These are phyloP conservation scores for Mactromeris polynyma DNA, from an alignment of 2,888 invertebrate genomes.

Conservation along the genomic window DNA sequence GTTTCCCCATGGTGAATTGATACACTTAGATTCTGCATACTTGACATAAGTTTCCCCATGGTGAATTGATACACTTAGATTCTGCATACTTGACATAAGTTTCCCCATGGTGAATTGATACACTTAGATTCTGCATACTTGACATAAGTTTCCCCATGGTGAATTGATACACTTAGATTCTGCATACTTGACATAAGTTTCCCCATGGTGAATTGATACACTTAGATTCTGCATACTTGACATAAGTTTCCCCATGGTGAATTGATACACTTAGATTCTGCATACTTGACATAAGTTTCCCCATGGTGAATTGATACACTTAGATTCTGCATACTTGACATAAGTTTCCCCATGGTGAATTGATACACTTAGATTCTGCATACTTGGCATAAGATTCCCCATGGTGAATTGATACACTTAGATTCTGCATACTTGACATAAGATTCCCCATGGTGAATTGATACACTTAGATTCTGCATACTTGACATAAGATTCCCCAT, in stretches of 20 bases:
- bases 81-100: not conserved
- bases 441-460: not conserved
- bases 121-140: not conserved
- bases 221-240: not conserved
- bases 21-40: not conserved
- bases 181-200: not conserved
- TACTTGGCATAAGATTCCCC: not conserved
- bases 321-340: not conserved
- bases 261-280: not conserved
- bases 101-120: not conserved
- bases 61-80: not conserved
- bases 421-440: not conserved
- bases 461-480: not conserved
- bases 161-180: not conserved
- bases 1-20: not conserved
- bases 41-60: not conserved
- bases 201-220: not conserved
- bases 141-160: conserved; percentile 5
- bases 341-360: conserved; percentile 10
- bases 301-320: not conserved
- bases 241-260: conserved; percentile 13
- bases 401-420: not conserved
- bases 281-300: not conserved
- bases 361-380: not conserved
- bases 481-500: not conserved